Base-by-base conservation (phyloP, 2,888 invertebrate species). In the Lysandra coridon region DNA sequence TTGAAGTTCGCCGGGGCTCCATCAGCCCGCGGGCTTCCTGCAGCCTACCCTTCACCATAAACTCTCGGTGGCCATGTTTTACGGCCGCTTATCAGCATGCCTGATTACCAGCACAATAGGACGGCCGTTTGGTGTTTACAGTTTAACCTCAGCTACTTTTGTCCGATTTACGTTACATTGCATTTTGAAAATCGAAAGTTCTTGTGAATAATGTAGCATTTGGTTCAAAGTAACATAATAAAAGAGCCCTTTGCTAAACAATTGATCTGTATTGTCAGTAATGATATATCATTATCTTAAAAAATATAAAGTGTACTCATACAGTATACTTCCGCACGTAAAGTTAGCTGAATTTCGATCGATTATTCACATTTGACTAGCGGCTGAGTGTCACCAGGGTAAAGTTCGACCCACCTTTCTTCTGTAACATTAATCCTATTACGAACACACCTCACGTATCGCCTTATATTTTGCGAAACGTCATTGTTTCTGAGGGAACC, bases 21-120 rank as follows among this genome's bases (percentile, higher is more conserved):
- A 86, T 88, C 88, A 85, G 80, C 81, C 80, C 78, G 81, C 84
- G 87, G 86, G 88, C 87, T 83, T 88, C 83, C 84, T 83, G 82
- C 81, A 80, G 81, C 83, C 82, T 80, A 81, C 74, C 81, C 83
- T 81, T 84, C 83, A 83, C 84, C 87, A 89, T 90, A 90, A 89
- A 85, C 90, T 89, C 89, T 88, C 87, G 87, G 85, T 87, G 33
- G 69, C 69, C 69, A 69, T 69, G 69, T 69, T 69, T 69, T 69
- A 33, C 69, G 69, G 69, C 33, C 69, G 33, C 33, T 69, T 69
- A 37, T 69, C 69, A 69, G 37, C 14, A 33, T 30, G 33, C 14
- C 69, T 17, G 69, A 69, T 69, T 69, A 69, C 69, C 69, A 69
- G 14, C 69, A 37, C 69, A 64, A 64, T 64, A 69, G 30, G 64